Base-by-base conservation (phyloP, 2,888 invertebrate genomes). In the Metalampra italica region DNA sequence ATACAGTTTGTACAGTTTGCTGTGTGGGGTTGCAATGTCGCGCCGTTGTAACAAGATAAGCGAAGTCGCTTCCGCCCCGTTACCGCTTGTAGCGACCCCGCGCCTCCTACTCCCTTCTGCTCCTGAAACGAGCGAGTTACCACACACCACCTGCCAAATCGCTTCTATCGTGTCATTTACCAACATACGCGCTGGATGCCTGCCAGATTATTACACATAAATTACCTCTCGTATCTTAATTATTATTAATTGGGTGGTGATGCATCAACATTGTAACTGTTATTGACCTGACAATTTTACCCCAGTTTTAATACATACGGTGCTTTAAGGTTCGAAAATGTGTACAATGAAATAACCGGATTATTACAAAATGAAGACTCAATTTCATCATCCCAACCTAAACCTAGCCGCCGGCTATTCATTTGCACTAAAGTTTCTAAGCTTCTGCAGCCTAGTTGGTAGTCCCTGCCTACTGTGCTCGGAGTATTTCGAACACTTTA, bases 131-230 rank as follows among this genome's bases (percentile, higher is more conserved):
- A 64, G 60, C 62, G 60, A 57, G 59, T 59, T 56, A 60, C 58
- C 55, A 54, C 46, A 61, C 60, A 65, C 38, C 55, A 59, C 64
- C 62, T 74, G 74, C 72, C 73, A 75, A 74, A 75, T 72, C 60
- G 61, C 56, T 59, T 55, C 58, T 68, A 68, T 67, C 65, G 60
- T 65, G 69, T 75, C 70, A 68, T 72, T 73, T 71, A 68, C 60
- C 58, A 66, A 65, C 64, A 59, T 62, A 64, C 64, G 47, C 60
- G 50, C 72, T 77, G 77, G 72, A 55, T 37, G 48, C 58, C 50
- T 62, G 71, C 78, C 78, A 78, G 60, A 51, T 55, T 59, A 66
- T 67, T 64, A 57, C 56, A 54, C 58, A 61, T 70, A 65, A 64
- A 68, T 68, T 68, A 69, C 62, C 53, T 61, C 49, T 55, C 54